Evolutionary conservation across 2,888 invertebrate genomes (phyloP), one percentile per base, ranked within the genome.

Genomic region (Chydorus sphaericus): DNA sequence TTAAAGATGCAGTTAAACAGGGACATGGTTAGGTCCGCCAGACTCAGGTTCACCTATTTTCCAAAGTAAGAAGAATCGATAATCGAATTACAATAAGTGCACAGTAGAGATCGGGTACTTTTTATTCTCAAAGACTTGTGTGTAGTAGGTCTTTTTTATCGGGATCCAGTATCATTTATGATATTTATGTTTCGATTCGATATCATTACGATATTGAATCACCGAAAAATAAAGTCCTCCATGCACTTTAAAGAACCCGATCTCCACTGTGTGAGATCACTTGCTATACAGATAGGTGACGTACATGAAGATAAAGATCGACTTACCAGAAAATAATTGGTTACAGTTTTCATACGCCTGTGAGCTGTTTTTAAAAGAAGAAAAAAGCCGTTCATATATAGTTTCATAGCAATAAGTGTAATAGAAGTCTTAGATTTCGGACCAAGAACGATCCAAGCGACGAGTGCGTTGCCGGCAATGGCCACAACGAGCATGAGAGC

Each of bases 381-480:
- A 7, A 14, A 44, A 6, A 18, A 16, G 18, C 20, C 39, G 23
- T 14, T 11, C 23, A 23, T 8, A 28, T 14, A 20, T 23, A 20
- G 33, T 14, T 33, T 14, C 33, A 44, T 23, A 39, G n/a, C 8
- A 39, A 18, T 4, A 23, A 14, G 6, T 14, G 18, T 71, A 85
- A 87, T n/a, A n/a, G n/a, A n/a, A n/a, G n/a, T n/a, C n/a, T n/a
- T n/a, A 8, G 37, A 28, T 38, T 10, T 68, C 78, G 75, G 70
- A 85, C 86, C 85, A 63, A 81, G 77, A 10, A 93, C 89, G 63
- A 93, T 92, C 93, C 92, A 93, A 63, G 92, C 86, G 52, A 93
- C 92, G 59, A 91, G 86, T 39, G 83, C 77, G 66, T 93, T 93
- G 23, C 93, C 93, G 1, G 85, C 82, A 48, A 85, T 82, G 1